Base-by-base conservation (phyloP, 2,113 vertebrate species). In the Alligator sinensis region DNA sequence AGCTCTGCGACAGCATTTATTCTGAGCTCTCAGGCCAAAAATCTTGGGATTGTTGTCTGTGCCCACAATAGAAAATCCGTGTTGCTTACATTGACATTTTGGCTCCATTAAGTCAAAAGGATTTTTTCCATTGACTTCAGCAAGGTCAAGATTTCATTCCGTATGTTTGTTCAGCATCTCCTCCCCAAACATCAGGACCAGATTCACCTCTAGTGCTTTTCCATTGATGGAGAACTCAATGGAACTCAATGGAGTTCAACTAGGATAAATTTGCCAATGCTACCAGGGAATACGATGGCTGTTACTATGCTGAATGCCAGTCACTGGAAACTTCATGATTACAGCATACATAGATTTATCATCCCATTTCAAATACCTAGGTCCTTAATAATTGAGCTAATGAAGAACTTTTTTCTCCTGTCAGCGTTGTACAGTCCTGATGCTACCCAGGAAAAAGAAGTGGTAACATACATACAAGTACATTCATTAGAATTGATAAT, bases 401-500 rank as follows among this genome's bases (percentile, higher is more conserved):
- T 97, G 94, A 93, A 95, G 21, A 47, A 74, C 15, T 47, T 47
- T 74, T 22, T 24, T 74, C 19, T 47, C 70, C 34, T 38, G 22
- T 74, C 34, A 47, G 90, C 95, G 95, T 94, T 96, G 94, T 96
- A 93, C 94, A 91, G 87, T 96, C 92, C 93, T 94, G 89, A 94
- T 94, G 95, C 95, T 94, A 95, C 95, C 95, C 96, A 95, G 92
- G 1, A 87, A 90, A 96, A 93, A 95, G 88, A 95, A 97, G 94
- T 60, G 76, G 89, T 96, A 92, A 96, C 95, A 96, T 77, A 94
- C 82, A 93, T 61, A 96, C 88, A 97, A 94, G 96, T 92, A 97
- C 96, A 91, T 96, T 97, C 94, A 96, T 95, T 96, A 93, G 82
- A 94, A 93, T 95, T 91, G 95, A 95, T 95, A 95, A 96, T 90